Evolutionary conservation across 2,888 invertebrate genomes (phyloP).

Genomic region (Chloroclysta siterata): DNA sequence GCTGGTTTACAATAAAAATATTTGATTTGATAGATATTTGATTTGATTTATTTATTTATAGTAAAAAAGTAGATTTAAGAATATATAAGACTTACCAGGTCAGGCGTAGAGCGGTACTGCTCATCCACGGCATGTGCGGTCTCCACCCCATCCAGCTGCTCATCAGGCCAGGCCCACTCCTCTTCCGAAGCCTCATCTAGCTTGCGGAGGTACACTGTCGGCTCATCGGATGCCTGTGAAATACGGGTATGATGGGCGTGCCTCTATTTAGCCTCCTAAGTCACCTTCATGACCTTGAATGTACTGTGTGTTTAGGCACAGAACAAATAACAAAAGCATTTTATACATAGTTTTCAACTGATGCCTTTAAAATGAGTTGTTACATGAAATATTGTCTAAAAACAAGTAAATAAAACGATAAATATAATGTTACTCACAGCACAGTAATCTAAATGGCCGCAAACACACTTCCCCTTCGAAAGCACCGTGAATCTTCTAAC

Average conservation of each 20-base stretch:
- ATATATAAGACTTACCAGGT: slow-evolving; percentile 22
- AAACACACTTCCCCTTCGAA: slow-evolving; percentile 64
- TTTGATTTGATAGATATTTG: no score
- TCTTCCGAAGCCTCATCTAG: slow-evolving; percentile 30
- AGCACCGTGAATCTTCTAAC: slow-evolving; percentile 50
- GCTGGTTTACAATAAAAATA: no score
- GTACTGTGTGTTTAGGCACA: no score
- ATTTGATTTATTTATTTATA: no score
- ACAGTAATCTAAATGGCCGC: slow-evolving; percentile 55
- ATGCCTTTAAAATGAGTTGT: no score
- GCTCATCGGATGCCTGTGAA: slow-evolving; percentile 49
- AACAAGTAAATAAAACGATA: no score
- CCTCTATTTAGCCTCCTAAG: background rate
- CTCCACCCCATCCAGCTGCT: slow-evolving; percentile 51
- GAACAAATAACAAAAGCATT: no score
- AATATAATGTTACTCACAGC: slow-evolving; percentile 48
- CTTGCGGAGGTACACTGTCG: slow-evolving; percentile 56
- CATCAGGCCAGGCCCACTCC: slow-evolving; percentile 66
- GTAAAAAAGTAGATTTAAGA: no score
- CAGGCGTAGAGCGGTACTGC: slow-evolving; percentile 36
- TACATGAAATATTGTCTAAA: no score
- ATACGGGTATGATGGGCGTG: background rate
- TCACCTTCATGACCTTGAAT: no score
- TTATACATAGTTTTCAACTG: no score
- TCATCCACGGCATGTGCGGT: slow-evolving; percentile 53